These are phyloP conservation scores for Australoheros facetus DNA, from an alignment of 2,797 vertebrate genomes.

Conservation along the genomic window DNA sequence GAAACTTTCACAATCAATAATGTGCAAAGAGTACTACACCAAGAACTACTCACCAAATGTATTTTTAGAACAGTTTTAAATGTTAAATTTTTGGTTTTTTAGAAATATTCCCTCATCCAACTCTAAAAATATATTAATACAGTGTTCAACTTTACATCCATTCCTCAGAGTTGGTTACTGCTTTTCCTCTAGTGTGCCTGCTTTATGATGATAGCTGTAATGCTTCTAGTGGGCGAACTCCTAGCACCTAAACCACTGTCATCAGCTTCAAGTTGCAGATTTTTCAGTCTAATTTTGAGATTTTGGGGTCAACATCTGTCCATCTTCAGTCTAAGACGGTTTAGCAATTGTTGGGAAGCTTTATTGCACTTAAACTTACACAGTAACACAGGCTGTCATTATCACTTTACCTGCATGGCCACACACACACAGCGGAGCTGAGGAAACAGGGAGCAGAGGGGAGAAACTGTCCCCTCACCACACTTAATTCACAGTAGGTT, in stretches of 20 bases:
- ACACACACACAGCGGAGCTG: background rate
- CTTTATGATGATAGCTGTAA: background rate
- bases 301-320: background rate
- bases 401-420: background rate
- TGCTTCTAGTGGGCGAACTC: background rate
- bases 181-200: background rate
- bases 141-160: background rate
- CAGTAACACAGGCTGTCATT: background rate
- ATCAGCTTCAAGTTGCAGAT: background rate
- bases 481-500: background rate
- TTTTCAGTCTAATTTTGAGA: background rate
- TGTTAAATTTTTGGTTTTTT: accelerated
- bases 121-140: background rate
- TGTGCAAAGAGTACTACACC: background rate
- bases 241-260: background rate
- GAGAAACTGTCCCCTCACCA: background rate
- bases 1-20: background rate
- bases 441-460: background rate
- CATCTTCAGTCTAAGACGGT: background rate
- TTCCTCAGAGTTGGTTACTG: background rate
- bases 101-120: background rate
- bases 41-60: background rate
- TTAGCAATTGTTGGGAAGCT: background rate
- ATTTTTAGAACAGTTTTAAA: background rate
- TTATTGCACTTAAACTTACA: background rate